Percentiles rank a stretch among this genome's conserved stretches.
phyloP scores from a whole-genome alignment of 2,113 vertebrate genomes.

The Thermophis baileyi region DNA sequence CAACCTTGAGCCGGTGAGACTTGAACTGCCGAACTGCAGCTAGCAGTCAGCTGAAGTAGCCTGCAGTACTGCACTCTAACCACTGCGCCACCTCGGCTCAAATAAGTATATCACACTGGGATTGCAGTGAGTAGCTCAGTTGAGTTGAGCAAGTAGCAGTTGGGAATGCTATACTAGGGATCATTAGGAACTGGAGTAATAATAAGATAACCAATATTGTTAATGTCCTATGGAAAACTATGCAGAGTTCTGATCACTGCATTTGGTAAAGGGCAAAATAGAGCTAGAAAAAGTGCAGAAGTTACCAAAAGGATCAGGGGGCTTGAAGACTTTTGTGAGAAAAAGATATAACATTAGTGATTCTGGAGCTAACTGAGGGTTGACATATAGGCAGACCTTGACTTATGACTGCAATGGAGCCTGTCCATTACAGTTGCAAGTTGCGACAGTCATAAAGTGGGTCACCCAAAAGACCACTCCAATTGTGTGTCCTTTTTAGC shows the following conservation, averaged over 20 bases:
- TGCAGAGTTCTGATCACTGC: not conserved
- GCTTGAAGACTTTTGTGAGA: not conserved
- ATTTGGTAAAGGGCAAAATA: not conserved
- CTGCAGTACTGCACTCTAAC: too few species aligned
- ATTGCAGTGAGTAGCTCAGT: not conserved
- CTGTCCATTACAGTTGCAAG: not conserved
- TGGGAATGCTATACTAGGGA: not conserved
- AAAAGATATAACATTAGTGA: not conserved
- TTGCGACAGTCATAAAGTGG: not conserved
- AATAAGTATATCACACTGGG: not conserved
- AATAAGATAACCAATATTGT: not conserved
- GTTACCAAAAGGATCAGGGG: not conserved
- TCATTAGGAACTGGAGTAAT: not conserved
- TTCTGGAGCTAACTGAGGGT: not conserved
- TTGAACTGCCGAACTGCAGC: too few species aligned
- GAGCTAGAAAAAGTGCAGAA: not conserved
- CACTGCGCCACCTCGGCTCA: too few species aligned
- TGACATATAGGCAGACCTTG: not conserved
- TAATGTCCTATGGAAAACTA: not conserved
- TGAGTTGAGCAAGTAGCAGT: not conserved
- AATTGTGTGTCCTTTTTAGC: not conserved
- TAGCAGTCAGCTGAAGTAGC: too few species aligned
- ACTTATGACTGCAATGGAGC: not conserved
- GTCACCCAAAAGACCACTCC: too few species aligned
- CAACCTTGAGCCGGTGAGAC: too few species aligned